Evolutionary conservation across 2,888 invertebrate genomes (phyloP), one percentile per base, ranked within the genome.

Genomic region (Latheticus oryzae): DNA sequence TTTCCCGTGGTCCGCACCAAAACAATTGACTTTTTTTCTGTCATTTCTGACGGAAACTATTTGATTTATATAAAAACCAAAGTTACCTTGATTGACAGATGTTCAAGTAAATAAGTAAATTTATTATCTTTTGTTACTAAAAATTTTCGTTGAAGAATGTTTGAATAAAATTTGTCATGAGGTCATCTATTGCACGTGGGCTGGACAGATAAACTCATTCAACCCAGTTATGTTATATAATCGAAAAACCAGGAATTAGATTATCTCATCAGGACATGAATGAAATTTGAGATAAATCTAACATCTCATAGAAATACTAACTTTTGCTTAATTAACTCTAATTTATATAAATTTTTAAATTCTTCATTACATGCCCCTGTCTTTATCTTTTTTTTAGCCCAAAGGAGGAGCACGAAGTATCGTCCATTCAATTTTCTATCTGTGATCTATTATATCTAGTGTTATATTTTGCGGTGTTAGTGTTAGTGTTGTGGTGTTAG

Each of bases 161-260:
- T n/a, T n/a, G n/a, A 65, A 60, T 63, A 58, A 63, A 62, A 58
- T 51, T 58, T 56, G 38, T 60, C 48, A 45, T 62, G 62, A 65
- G 67, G 65, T 66, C 67, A 67, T 59, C 55, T 63, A 47, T 40
- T 47, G 52, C 64, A 62, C 66, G 68, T 68, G 66, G 68, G 70
- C 55, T 28, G 64, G 53, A 51, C 50, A 35, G 56, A 56, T 56
- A 56, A 58, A 56, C 52, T 60, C 62, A 60, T 56, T 50, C 50
- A 50, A 37, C 50, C 55, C 57, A 54, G 42, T 50, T 43, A 19
- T 52, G 58, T 64, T 64, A 61, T 54, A 58, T 64, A 64, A 64
- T 63, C 58, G 61, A 58, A 47, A 63, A 61, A 61, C 58, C 61
- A 63, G 61, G 61, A 65, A 65, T 62, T 60, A 54, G 55, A 59